phyloP scores from a whole-genome alignment of 2,113 vertebrate genomes.

The Pipra filicauda region DNA sequence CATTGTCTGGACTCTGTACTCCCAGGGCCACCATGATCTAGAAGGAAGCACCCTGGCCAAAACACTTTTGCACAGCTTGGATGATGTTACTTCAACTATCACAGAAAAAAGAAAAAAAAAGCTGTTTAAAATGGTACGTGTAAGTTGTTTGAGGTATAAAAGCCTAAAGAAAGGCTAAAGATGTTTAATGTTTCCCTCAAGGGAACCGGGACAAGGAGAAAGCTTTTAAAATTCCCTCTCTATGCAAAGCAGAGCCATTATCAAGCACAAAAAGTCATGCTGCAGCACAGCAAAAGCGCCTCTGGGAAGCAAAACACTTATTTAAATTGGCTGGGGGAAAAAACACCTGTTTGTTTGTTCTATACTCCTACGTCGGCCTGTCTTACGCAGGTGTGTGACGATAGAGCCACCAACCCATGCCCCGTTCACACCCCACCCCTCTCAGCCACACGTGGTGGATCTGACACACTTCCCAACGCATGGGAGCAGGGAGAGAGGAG shows the following conservation, averaged over 20 bases:
- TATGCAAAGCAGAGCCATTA: neutral
- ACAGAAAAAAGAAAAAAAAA: neutral
- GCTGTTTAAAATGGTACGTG: neutral
- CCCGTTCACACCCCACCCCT: neutral
- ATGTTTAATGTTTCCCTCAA: neutral
- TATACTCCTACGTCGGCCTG: neutral
- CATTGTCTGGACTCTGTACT: neutral
- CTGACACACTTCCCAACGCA: neutral
- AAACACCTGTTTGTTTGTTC: neutral
- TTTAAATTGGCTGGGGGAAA: neutral
- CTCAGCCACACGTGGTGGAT: accelerated
- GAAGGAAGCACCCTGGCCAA: neutral
- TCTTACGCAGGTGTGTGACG: neutral
- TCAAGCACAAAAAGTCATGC: neutral
- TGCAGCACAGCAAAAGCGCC: neutral
- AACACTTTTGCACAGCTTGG: neutral
- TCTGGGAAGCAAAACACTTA: slow-evolving; percentile 11
- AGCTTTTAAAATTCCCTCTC: neutral
- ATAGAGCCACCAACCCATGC: neutral
- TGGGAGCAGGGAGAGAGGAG: neutral
- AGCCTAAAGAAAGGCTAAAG: neutral
- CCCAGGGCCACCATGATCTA: neutral
- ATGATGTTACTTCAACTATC: neutral
- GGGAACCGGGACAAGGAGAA: neutral
- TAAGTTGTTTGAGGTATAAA: neutral